phyloP scores from a whole-genome alignment of 2,113 vertebrate genomes.

The Zapus hudsonius region DNA sequence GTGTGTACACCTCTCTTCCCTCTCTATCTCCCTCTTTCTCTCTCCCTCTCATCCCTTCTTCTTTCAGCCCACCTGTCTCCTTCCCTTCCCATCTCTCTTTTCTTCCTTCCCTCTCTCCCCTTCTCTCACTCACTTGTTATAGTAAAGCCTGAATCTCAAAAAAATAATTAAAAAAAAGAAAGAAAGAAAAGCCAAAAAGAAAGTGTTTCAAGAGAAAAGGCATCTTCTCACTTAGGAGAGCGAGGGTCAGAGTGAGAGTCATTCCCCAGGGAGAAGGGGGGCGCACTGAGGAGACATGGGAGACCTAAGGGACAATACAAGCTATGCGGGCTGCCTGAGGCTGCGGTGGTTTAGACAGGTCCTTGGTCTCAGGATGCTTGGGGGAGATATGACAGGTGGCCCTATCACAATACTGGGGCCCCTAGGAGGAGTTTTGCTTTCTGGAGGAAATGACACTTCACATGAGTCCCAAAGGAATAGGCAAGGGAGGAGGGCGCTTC shows the following conservation, averaged over 20 bases:
- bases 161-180: too few species aligned
- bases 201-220: neutral
- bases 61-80: too few species aligned
- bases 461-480: neutral
- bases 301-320: neutral
- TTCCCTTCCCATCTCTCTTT: too few species aligned
- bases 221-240: neutral
- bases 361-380: neutral
- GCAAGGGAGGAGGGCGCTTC: neutral
- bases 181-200: too few species aligned
- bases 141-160: too few species aligned
- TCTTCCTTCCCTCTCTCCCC: too few species aligned
- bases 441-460: neutral
- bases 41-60: too few species aligned
- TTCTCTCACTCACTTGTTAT: too few species aligned
- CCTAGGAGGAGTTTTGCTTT: neutral
- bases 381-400: neutral
- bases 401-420: neutral
- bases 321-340: neutral
- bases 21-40: too few species aligned
- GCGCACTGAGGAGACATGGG: neutral
- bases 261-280: neutral
- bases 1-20: too few species aligned
- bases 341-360: neutral
- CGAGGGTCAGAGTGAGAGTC: neutral